phyloP scores from a whole-genome alignment of 2,888 invertebrate genomes.

The Pachydiplax longipennis region DNA sequence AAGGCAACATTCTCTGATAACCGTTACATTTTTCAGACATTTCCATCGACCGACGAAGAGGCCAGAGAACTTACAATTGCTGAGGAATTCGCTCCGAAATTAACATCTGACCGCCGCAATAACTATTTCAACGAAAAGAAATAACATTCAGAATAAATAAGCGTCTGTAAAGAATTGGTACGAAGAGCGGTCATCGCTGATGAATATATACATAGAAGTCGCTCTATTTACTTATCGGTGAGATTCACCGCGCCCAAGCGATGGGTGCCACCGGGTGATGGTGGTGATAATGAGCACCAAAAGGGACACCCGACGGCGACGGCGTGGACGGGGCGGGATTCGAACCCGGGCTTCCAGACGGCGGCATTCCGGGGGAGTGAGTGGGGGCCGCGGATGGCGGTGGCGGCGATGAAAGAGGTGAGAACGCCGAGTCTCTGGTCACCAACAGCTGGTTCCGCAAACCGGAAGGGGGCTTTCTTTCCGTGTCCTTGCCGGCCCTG shows the following conservation, averaged over 20 bases:
- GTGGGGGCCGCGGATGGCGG: neutral
- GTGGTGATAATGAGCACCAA: neutral
- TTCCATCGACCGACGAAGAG: too few relatives aligned
- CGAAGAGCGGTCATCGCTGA: neutral
- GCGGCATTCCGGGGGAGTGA: neutral
- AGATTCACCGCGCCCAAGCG: conserved; percentile 15
- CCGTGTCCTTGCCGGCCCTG: conserved; percentile 57
- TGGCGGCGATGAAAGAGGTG: conserved; percentile 68
- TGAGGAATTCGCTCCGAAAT: too few relatives aligned
- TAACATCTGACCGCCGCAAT: too few relatives aligned
- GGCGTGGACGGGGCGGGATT: conserved; percentile 17
- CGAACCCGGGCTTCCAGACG: conserved; percentile 21
- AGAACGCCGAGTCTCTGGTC: conserved; percentile 70
- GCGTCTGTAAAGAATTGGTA: neutral
- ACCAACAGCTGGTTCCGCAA: conserved; percentile 48
- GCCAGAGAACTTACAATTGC: too few relatives aligned
- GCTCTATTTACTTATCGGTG: neutral
- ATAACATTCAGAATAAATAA: neutral
- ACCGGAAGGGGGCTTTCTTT: conserved; percentile 53
- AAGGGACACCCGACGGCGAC: neutral
- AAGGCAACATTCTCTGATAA: too few relatives aligned
- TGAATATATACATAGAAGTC: neutral
- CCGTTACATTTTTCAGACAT: too few relatives aligned
- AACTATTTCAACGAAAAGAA: neutral
- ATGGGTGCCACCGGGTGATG: neutral